Percentiles rank a stretch among this genome's conserved stretches.
phyloP scores from a whole-genome alignment of 2,888 invertebrate genomes.

The Teleogryllus oceanicus region DNA sequence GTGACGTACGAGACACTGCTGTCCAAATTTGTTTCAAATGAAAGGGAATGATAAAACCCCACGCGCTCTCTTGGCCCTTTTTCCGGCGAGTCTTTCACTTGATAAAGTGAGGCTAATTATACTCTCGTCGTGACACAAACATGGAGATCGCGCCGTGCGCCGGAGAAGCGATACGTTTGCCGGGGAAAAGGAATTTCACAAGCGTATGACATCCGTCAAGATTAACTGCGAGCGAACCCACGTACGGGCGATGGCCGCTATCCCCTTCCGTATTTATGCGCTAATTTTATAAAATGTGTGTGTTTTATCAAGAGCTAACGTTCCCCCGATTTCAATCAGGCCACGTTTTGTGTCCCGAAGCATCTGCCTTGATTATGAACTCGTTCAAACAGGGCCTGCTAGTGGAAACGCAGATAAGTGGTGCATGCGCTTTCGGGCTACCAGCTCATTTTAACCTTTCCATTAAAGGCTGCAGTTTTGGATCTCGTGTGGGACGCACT shows the following conservation, averaged over 20 bases:
- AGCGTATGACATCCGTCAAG: slow-evolving; percentile 10
- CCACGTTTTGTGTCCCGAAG: background rate
- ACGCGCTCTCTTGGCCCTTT: background rate
- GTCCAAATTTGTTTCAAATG: slow-evolving; percentile 2
- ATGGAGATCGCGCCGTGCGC: background rate
- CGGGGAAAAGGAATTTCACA: background rate
- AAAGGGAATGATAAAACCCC: slow-evolving; percentile 7
- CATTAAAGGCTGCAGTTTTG: slow-evolving; percentile 12
- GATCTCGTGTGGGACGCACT: background rate
- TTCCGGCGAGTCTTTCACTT: slow-evolving; percentile 1
- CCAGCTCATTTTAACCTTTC: slow-evolving; percentile 5
- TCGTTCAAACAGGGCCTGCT: background rate
- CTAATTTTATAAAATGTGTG: slow-evolving; percentile 18
- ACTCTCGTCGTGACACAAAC: slow-evolving; percentile 18
- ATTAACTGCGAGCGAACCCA: background rate
- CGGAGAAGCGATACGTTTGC: background rate
- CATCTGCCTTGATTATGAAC: slow-evolving; percentile 10
- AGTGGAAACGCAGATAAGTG: slow-evolving; percentile 7
- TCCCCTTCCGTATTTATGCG: slow-evolving; percentile 1
- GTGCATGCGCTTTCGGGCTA: background rate
- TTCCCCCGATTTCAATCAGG: background rate
- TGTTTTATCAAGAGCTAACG: slow-evolving; percentile 18
- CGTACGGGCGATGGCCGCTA: background rate
- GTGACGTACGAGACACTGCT: background rate
- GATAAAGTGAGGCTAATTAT: slow-evolving; percentile 5